Evolutionary conservation across 1,140 invertebrate species (phyloP), one percentile per base, ranked within the genome.

Genomic region (Idris sp.): DNA sequence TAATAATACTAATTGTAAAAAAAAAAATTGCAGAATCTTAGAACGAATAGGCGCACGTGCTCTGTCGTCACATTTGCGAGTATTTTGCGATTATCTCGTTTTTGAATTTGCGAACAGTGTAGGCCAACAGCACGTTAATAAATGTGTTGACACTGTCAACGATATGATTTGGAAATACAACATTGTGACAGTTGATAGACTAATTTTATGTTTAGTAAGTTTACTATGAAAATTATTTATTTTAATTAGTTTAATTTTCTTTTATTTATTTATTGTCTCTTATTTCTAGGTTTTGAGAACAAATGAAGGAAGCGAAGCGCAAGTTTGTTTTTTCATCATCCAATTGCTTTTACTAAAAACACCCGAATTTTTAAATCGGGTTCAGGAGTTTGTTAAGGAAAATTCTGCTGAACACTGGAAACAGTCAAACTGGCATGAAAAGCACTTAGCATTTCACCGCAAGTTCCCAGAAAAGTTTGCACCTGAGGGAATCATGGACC

Each of bases 111-210:
- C 93, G 0, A 95, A 93, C 77, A 94, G 92, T 9, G 92, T 93
- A 2, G 94, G 93, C 58, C 94, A 94, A 1, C 90, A 92, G 48
- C 93, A 95, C 79, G 95, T 97, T 4, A 95, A 95, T 79, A 97
- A 97, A 83, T 96, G 94, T 78, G 95, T 98, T 1, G 97, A 98
- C 78, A 96, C 96, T 0, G 93, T 98, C 36, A 98, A 97, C 83
- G 94, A 97, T 74, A 95, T 99, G 90, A 97, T 98, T 38, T 99
- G 97, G 97, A 97, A 97, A 77, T 97, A 96, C 81, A 97, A 98
- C 83, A 96, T 98, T 67, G 93, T 98, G 26, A 96, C 97, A 5
- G 95, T 98, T 38, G 97, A 99, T 85, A 89, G 96, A 62, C 89
- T 98, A 0, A 93, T 98, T 5, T 88, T 98, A 7, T 98, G 96